These are phyloP conservation scores for Lagopus leucura DNA, from an alignment of 2,113 vertebrate genomes.

Conservation along the genomic window DNA sequence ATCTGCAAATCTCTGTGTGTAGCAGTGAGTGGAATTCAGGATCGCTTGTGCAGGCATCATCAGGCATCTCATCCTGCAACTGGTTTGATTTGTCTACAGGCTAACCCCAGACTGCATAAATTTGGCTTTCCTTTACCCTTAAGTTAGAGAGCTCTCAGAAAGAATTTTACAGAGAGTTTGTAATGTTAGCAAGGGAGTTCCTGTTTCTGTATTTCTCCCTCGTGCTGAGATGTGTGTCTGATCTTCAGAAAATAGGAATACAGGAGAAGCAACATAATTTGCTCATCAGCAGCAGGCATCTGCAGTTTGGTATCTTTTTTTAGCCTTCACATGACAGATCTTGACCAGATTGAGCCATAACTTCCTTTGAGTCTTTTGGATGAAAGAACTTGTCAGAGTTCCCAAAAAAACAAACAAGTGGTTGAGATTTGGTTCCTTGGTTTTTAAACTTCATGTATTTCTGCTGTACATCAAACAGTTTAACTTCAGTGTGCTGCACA, in stretches of 20 bases:
- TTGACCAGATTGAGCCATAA: not conserved
- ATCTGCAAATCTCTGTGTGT: not conserved
- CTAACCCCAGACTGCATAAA: not conserved
- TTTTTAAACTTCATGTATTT: not conserved
- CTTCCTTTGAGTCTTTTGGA: not conserved
- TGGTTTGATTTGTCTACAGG: not conserved
- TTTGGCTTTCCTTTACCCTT: not conserved
- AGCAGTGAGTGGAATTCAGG: not conserved
- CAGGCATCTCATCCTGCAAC: not conserved
- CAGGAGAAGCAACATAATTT: not conserved
- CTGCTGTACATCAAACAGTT: not conserved
- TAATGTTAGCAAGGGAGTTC: not conserved
- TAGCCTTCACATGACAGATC: not conserved
- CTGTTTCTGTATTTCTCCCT: not conserved
- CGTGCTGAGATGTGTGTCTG: not conserved
- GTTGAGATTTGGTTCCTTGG: not conserved
- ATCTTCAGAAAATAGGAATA: not conserved
- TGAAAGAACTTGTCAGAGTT: not conserved
- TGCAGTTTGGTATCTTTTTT: not conserved
- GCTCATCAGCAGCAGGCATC: not conserved
- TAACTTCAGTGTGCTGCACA: not conserved
- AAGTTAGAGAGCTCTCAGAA: not conserved
- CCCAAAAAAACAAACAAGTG: not conserved
- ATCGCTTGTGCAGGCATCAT: accelerated
- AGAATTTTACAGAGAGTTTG: not conserved